These are phyloP conservation scores for Apamea monoglypha DNA, from an alignment of 2,888 invertebrate species.

Conservation along the genomic window DNA sequence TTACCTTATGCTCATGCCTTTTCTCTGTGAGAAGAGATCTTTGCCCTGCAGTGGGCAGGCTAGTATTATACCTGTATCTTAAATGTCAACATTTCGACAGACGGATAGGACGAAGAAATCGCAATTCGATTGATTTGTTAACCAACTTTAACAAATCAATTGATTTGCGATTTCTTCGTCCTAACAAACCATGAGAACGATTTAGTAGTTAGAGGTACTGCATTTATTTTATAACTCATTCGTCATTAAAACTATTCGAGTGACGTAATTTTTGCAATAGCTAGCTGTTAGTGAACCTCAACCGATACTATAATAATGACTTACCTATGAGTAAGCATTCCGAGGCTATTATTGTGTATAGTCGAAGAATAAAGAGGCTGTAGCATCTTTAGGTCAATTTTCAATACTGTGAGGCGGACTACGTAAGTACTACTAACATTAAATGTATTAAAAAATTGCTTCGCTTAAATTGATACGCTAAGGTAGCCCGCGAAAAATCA, in stretches of 20 bases:
- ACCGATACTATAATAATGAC: conserved; percentile 9
- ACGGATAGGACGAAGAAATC: too few species aligned
- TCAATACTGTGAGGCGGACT: too few species aligned
- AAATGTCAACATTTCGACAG: background rate
- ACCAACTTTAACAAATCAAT: background rate
- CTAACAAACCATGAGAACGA: background rate
- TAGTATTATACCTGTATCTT: background rate
- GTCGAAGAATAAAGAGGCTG: background rate
- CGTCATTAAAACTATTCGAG: background rate
- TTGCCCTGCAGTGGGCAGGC: background rate
- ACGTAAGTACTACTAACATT: background rate
- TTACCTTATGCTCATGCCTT: background rate
- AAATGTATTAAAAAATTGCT: background rate
- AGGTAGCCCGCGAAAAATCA: too few species aligned
- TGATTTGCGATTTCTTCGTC: background rate
- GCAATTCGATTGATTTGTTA: too few species aligned
- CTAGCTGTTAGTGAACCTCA: conserved; percentile 1
- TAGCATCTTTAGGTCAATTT: background rate
- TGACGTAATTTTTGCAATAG: conserved; percentile 22
- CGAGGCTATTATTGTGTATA: background rate
- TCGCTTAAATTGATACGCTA: too few species aligned
- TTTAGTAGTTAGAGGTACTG: background rate
- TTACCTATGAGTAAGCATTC: background rate
- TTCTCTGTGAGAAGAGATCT: background rate
- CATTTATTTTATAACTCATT: conserved; percentile 24